Base-by-base conservation (phyloP, 2,797 vertebrate genomes). In the Acestrorhynchus altus region DNA sequence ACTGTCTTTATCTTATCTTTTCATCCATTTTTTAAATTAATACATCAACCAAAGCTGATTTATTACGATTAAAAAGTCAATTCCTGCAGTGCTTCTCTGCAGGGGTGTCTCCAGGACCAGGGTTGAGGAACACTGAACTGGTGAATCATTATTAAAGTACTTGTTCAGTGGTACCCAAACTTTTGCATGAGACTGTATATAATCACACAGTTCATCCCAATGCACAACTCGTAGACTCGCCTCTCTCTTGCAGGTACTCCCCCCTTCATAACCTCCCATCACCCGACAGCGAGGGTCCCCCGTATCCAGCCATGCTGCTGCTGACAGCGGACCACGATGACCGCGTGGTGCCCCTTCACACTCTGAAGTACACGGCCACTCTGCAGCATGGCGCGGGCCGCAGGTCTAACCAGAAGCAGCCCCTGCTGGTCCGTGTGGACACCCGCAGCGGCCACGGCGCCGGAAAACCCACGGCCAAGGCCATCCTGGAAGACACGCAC, bases 291-390 rank as follows among this genome's bases (percentile, higher is more conserved):
- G 66, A 86, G 0, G 89, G 86, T 2, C 40, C 74, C 0, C 59
- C 87, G 0, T 94, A 86, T 79, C 93, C 93, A 0, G 93, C 93
- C 11, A 51, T 93, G 20, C 87, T 94, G 77, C 87, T 94, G 1
- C 90, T 94, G 76, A 94, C 93, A 0, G 93, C 89, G 0, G 93
- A 94, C 47, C 93, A 94, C 11, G 93, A 94, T 0, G 93, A 94
- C 81, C 93, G 93, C 0, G 93, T 94, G 81, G 93, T 94, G 2
- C 93, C 93, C 18, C 88, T 94, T 26, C 93, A 94, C 90, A 94
- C 93, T 0, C 87, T 94, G 15, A 94, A 94, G 86, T 94, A 89
- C 59, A 88, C 86, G 0, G 93, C 93, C 0, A 35, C 91, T 3
- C 74, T 94, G 86, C 93, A 94, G 89, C 52, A 85, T 7, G 83